These are phyloP conservation scores for Necrosyrtes monachus DNA, from an alignment of 2,797 vertebrate genomes.

Conservation along the genomic window DNA sequence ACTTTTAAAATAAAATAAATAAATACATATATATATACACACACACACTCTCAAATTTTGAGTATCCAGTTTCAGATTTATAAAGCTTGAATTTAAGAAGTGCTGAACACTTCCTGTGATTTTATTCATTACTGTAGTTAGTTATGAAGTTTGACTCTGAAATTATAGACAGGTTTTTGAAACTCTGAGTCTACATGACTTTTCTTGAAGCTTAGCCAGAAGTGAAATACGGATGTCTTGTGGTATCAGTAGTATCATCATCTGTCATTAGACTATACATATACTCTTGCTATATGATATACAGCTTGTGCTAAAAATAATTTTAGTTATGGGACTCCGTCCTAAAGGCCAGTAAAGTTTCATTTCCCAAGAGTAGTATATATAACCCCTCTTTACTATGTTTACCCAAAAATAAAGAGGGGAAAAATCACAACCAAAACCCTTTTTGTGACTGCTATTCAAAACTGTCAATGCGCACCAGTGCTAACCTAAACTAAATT, in stretches of 20 bases:
- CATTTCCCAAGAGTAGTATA: neutral
- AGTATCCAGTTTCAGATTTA: neutral
- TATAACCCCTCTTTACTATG: neutral
- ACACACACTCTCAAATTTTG: neutral
- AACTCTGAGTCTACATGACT: neutral
- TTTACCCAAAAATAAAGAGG: neutral
- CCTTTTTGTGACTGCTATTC: neutral
- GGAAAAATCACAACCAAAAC: rapidly evolving
- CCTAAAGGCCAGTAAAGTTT: neutral
- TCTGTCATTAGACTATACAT: neutral
- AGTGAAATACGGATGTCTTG: neutral
- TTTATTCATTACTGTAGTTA: neutral
- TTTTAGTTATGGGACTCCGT: neutral
- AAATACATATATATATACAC: neutral
- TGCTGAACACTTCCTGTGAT: neutral
- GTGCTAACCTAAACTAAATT: neutral
- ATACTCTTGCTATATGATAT: neutral
- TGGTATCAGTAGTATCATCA: neutral
- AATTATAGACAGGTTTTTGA: neutral
- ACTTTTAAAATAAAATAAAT: neutral
- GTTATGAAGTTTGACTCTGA: neutral
- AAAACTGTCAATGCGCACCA: neutral
- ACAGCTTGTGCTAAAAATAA: neutral
- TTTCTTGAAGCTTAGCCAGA: neutral
- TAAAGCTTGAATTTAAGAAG: neutral